phyloP scores from a whole-genome alignment of 2,113 vertebrate genomes.

The Protomyctophum bolini region DNA sequence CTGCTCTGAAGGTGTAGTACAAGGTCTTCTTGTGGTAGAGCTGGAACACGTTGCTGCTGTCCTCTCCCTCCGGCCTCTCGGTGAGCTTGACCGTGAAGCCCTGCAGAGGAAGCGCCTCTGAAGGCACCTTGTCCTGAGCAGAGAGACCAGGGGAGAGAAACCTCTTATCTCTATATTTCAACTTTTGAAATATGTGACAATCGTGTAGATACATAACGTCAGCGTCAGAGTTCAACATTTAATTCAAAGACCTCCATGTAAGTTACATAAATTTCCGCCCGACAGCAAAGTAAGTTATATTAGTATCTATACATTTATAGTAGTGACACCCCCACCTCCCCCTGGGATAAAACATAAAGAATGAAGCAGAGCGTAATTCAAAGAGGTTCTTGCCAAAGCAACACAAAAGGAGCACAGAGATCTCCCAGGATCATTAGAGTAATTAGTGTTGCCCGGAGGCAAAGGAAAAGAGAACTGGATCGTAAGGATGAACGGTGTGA shows the following conservation, averaged over 20 bases:
- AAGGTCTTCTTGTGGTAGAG: constrained; percentile 96
- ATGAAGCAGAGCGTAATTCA: not conserved
- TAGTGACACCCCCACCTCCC: too few species aligned
- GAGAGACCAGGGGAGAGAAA: constrained; percentile 14
- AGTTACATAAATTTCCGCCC: too few species aligned
- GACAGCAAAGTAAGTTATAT: too few species aligned
- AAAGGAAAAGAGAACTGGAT: not conserved
- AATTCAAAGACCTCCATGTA: too few species aligned
- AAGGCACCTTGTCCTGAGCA: constrained; percentile 88
- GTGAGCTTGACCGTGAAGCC: constrained; percentile 90
- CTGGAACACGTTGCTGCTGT: constrained; percentile 86
- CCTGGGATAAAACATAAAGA: not conserved
- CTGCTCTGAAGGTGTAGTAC: constrained; percentile 92
- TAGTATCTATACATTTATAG: too few species aligned
- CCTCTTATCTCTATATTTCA: too few species aligned
- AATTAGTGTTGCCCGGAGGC: constrained; percentile 19
- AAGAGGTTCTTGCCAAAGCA: too few species aligned
- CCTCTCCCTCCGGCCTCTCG: constrained; percentile 84
- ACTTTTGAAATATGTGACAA: too few species aligned
- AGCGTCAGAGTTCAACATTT: too few species aligned
- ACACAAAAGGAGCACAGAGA: constrained; percentile 56
- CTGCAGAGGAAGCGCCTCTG: constrained; percentile 91
- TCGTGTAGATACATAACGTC: too few species aligned
- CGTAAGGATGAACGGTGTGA: constrained; percentile 4
- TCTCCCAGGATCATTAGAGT: constrained; percentile 45